A percentile compares a stretch with the other conserved stretches of the same genome.
Conservation (phyloP, 2,113 vertebrate genomes). For the Rhinoderma darwinii region DNA sequence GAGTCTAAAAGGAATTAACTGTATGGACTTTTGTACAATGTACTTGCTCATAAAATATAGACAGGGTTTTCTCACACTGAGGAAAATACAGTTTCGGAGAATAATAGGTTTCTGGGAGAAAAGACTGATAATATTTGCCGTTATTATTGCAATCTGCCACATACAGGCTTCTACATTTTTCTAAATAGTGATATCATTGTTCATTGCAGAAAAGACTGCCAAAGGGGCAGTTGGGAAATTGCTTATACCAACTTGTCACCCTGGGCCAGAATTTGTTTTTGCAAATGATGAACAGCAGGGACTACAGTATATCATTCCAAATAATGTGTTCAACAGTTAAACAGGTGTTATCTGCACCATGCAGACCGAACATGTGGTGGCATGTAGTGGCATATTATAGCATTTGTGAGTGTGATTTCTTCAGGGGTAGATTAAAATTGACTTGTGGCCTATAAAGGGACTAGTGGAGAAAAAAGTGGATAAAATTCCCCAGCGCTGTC, state of each 20-base stretch:
- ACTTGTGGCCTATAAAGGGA: not conserved
- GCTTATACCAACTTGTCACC: not conserved
- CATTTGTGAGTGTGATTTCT: not conserved
- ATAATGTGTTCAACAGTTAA: not conserved
- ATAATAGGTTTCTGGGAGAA: constrained; percentile 1
- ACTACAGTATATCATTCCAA: not conserved
- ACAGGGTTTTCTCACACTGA: constrained; percentile 4
- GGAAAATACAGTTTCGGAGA: constrained; percentile 9
- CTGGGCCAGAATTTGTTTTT: too few relatives aligned
- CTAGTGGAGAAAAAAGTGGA: too few relatives aligned
- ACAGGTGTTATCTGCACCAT: not conserved
- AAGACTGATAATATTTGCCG: constrained; percentile 10
- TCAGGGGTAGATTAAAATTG: not conserved
- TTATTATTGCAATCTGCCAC: constrained; percentile 24
- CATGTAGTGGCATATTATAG: not conserved
- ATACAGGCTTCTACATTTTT: not conserved
- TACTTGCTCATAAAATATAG: constrained; percentile 32
- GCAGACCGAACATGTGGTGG: not conserved
- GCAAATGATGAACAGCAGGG: not conserved
- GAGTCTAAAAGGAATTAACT: constrained; percentile 32
- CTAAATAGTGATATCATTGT: constrained; percentile 4
- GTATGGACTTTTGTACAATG: constrained; percentile 7
- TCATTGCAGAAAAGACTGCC: not conserved
- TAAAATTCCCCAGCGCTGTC: too few relatives aligned
- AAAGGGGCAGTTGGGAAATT: not conserved